Evolutionary conservation across 2,797 vertebrate species (phyloP).

Genomic region (Megaceryle alcyon): DNA sequence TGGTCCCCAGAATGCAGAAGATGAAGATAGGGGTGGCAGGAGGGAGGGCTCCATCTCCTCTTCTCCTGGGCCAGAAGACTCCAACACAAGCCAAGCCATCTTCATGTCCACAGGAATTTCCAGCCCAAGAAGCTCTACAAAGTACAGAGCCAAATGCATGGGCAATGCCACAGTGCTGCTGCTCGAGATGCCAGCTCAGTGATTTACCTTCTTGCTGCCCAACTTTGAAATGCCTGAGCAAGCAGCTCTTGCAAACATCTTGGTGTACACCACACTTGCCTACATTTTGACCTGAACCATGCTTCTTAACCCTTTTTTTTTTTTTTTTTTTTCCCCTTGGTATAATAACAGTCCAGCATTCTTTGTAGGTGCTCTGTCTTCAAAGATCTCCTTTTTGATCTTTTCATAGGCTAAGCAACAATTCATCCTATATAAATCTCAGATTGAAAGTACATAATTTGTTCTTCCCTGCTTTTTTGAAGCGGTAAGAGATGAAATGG

Average conservation of each 20-base stretch:
- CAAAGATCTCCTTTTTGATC: conserved; percentile 57
- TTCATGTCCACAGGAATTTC: fast-evolving
- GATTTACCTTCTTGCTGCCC: neutral
- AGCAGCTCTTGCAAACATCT: neutral
- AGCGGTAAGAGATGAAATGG: conserved; percentile 50
- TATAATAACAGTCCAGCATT: neutral
- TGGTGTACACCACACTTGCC: neutral
- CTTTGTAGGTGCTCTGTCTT: conserved; percentile 27
- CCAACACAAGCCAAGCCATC: fast-evolving
- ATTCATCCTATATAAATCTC: conserved; percentile 59
- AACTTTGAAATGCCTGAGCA: neutral
- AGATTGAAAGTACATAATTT: conserved; percentile 53
- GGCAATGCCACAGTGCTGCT: neutral
- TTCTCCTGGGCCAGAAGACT: neutral
- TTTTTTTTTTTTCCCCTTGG: neutral
- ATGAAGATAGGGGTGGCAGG: fast-evolving
- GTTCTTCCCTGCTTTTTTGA: conserved; percentile 56
- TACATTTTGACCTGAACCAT: neutral
- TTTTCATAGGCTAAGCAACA: conserved; percentile 63
- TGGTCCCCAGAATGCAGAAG: neutral
- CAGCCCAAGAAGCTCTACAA: neutral
- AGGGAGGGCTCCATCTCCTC: neutral
- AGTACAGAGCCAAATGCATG: fast-evolving
- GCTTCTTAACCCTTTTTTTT: neutral
- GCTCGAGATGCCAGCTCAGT: neutral